Evolutionary conservation across 2,888 invertebrate species (phyloP), one percentile per base, ranked within the genome.

Genomic region (Heteromurus nitidus): DNA sequence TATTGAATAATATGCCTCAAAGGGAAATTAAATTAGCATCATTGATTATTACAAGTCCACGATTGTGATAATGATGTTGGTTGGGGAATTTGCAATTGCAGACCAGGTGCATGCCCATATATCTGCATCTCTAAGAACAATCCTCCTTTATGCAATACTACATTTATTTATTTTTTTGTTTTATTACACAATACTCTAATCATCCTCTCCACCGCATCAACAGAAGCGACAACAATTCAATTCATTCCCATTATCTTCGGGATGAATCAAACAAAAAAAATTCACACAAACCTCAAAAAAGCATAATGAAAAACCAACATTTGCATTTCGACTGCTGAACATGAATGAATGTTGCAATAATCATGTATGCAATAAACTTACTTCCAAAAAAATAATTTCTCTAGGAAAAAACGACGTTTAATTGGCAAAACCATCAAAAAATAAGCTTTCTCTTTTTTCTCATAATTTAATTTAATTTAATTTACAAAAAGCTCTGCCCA

Each of bases 21-120:
- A 64, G 62, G 62, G 62, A 64, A 64, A 64, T 64, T 64, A 64
- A 64, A 64, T 64, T 64, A 64, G 62, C 62, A 64, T 64, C 30
- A 13, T 36, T 64, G 62, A 64, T 36, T 31, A 31, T 58, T 50
- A 18, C 50, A n/a, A n/a, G n/a, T 18, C 18, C 50, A 50, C 18
- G 53, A 58, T 22, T 3, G n/a, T n/a, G 7, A 22, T 58, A n/a
- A 58, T 58, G 58, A n/a, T 9, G 26, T 36, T 9, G 9, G 36
- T 36, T 36, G 36, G 13, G 13, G 13, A 36, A 36, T 36, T 9
- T 36, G 36, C 36, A 36, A 36, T n/a, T n/a, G n/a, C n/a, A n/a
- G n/a, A n/a, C n/a, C n/a, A n/a, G n/a, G n/a, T n/a, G n/a, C n/a
- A n/a, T n/a, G n/a, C n/a, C n/a, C n/a, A n/a, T n/a, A n/a, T n/a